Evolutionary conservation across 1,140 invertebrate species (phyloP).

Genomic region (Polypedilum vanderplanki): DNA sequence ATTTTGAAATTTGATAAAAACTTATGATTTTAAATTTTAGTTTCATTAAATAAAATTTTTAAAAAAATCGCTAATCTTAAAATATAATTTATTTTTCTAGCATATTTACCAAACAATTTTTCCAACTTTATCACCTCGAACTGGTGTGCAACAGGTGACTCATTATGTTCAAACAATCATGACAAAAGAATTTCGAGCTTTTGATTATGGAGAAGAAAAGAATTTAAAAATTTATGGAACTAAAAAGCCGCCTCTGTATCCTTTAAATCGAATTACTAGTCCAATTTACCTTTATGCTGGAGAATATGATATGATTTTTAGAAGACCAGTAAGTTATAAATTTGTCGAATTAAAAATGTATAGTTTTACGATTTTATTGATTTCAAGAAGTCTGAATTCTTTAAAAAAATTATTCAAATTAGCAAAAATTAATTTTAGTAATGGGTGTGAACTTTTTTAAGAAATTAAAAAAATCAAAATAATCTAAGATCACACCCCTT

Average conservation of each 20-base stretch:
- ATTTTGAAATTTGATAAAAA: too few relatives aligned
- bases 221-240: constrained; percentile 48
- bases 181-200: constrained; percentile 38
- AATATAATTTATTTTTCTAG: neutral
- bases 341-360: too few relatives aligned
- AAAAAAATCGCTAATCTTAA: too few relatives aligned
- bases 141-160: constrained; percentile 35
- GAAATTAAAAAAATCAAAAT: too few relatives aligned
- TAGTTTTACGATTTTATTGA: too few relatives aligned
- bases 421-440: too few relatives aligned
- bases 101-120: neutral
- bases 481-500: too few relatives aligned
- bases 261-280: constrained; percentile 49
- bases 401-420: too few relatives aligned
- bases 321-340: neutral
- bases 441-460: too few relatives aligned
- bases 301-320: constrained; percentile 46
- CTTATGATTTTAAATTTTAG: too few relatives aligned
- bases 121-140: neutral
- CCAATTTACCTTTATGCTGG: constrained; percentile 50
- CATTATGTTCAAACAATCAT: constrained; percentile 43
- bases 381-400: too few relatives aligned
- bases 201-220: constrained; percentile 38
- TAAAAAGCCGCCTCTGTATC: constrained; percentile 47
- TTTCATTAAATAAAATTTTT: neutral